These are phyloP conservation scores for Percopsis transmontana DNA, from an alignment of 2,113 vertebrate genomes.

Conservation along the genomic window DNA sequence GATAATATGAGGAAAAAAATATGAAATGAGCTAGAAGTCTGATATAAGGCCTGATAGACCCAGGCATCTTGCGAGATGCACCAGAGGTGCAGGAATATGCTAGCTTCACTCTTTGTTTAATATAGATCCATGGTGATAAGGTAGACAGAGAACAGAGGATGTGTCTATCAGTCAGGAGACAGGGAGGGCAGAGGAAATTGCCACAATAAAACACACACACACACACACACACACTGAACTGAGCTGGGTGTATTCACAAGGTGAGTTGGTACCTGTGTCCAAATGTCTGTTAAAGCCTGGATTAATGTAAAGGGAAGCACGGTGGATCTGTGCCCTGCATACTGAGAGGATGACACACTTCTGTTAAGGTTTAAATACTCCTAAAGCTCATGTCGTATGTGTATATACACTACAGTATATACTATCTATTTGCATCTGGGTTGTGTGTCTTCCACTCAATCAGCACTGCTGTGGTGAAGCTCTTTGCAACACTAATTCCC, in stretches of 20 bases:
- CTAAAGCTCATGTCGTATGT: not conserved
- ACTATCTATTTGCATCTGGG: not conserved
- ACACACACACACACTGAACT: conserved; percentile 14
- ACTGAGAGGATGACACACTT: not conserved
- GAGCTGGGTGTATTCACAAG: no score
- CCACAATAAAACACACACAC: conserved; percentile 52
- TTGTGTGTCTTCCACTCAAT: not conserved
- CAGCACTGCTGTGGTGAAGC: not conserved
- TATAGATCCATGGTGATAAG: conserved; percentile 78
- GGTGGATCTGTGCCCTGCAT: not conserved
- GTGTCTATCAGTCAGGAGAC: conserved; percentile 65
- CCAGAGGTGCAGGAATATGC: conserved; percentile 49
- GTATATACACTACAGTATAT: not conserved
- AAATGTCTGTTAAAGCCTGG: no score
- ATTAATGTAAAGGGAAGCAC: not conserved
- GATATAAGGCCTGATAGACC: conserved; percentile 53
- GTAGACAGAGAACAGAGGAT: conserved; percentile 62
- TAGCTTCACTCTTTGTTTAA: conserved; percentile 68
- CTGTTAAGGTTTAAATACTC: not conserved
- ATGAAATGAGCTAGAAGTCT: conserved; percentile 59
- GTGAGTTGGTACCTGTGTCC: no score
- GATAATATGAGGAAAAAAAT: conserved; percentile 35
- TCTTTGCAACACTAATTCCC: not conserved
- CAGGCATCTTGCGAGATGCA: conserved; percentile 47
- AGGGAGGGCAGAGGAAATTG: conserved; percentile 73